Conservation (phyloP, 2,888 invertebrate genomes). For the Reticulitermes lucifugus region DNA sequence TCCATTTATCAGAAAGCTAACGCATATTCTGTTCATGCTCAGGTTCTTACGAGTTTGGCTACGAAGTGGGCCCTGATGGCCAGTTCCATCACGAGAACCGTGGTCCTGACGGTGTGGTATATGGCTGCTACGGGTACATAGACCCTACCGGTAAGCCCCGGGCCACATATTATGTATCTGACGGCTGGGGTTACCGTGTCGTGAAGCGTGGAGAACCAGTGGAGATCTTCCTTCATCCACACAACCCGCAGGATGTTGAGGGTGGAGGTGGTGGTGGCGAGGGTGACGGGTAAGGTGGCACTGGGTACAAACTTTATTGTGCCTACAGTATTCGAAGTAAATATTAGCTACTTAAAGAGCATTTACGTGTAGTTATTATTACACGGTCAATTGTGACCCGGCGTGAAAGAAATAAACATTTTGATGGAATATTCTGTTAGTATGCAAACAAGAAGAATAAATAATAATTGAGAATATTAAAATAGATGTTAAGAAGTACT, state of each 20-base stretch:
- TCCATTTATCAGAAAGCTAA: too few relatives aligned
- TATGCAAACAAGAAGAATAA: too few relatives aligned
- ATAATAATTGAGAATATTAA: too few relatives aligned
- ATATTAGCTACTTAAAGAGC: too few relatives aligned
- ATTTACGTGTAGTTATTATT: too few relatives aligned
- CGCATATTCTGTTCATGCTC: constrained; percentile 48
- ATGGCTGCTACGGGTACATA: constrained; percentile 84
- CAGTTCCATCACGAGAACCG: constrained; percentile 84
- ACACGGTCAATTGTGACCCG: too few relatives aligned
- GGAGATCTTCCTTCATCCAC: constrained; percentile 72
- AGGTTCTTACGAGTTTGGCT: constrained; percentile 83
- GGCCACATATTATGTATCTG: constrained; percentile 82
- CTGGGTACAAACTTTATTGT: constrained; percentile 1
- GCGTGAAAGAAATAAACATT: too few relatives aligned
- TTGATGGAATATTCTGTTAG: too few relatives aligned
- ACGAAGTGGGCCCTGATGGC: constrained; percentile 79
- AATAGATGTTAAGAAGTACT: too few relatives aligned
- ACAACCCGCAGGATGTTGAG: constrained; percentile 57
- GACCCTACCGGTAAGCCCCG: constrained; percentile 75
- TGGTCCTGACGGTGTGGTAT: constrained; percentile 81
- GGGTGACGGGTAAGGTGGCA: constrained; percentile 51
- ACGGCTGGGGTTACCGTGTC: constrained; percentile 81
- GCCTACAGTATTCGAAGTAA: too few relatives aligned
- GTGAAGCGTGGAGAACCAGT: constrained; percentile 77
- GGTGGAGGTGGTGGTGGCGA: constrained; percentile 39